Conservation (phyloP, 2,888 invertebrate species). For the Phanerotoma sp. region DNA sequence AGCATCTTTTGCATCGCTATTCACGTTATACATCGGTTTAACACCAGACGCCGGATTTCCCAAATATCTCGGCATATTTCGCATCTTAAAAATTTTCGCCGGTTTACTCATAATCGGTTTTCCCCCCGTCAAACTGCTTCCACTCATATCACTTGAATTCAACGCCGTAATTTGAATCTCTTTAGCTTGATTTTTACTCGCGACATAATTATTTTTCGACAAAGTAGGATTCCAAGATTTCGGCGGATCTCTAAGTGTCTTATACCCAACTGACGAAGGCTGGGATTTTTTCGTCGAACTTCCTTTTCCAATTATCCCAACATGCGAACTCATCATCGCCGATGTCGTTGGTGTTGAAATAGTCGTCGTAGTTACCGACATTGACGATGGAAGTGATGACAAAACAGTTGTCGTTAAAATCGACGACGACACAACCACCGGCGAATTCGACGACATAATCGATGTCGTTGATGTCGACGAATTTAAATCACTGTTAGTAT, state of each 20-base stretch:
- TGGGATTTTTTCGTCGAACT: slow-evolving; percentile 35
- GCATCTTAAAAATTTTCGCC: slow-evolving; percentile 63
- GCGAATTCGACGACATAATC: background rate
- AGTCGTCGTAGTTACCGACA: slow-evolving; percentile 9
- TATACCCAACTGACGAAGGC: slow-evolving; percentile 59
- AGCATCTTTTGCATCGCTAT: slow-evolving; percentile 51
- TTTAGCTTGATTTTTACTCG: slow-evolving; percentile 52
- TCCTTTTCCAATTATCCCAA: background rate
- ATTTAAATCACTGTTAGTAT: slow-evolving; percentile 23
- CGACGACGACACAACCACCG: too few species aligned
- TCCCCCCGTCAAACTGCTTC: slow-evolving; percentile 33
- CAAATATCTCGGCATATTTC: slow-evolving; percentile 51
- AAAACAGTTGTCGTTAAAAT: too few species aligned
- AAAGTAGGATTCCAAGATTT: slow-evolving; percentile 66
- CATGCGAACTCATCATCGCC: too few species aligned
- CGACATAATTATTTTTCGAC: slow-evolving; percentile 58
- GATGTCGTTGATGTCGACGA: slow-evolving; percentile 14
- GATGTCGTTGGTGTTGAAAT: slow-evolving; percentile 23
- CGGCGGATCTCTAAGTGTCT: slow-evolving; percentile 63
- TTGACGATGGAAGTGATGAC: slow-evolving; percentile 5
- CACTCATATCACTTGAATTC: slow-evolving; percentile 20
- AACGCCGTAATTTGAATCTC: slow-evolving; percentile 31
- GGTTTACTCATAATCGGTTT: slow-evolving; percentile 56
- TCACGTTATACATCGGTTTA: slow-evolving; percentile 63
- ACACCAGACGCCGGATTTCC: slow-evolving; percentile 65